Percentiles rank a stretch among this genome's conserved stretches.
Evolutionary conservation across 2,113 vertebrate genomes (phyloP).

Genomic region (Anser brachyrhynchus): DNA sequence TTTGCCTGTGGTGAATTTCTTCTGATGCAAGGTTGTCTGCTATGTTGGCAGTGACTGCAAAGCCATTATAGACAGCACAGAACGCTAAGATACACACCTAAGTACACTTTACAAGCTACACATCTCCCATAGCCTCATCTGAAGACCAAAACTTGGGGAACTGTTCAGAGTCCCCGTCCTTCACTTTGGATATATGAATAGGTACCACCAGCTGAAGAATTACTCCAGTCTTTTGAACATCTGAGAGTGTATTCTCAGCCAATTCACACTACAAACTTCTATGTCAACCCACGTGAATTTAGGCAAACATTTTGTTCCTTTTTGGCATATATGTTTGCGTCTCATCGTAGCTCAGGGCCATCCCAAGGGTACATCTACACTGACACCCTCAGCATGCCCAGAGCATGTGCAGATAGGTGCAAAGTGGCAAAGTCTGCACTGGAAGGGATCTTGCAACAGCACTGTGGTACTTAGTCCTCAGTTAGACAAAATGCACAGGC

Average conservation of each 20-base stretch:
- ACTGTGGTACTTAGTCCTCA: accelerated
- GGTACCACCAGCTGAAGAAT: not conserved
- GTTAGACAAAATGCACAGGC: not conserved
- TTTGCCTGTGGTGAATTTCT: not conserved
- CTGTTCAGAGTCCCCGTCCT: not conserved
- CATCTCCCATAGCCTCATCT: not conserved
- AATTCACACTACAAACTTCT: not conserved
- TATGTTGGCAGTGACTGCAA: not conserved
- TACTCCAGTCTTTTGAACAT: not conserved
- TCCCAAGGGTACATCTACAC: not conserved
- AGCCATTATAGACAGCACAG: not conserved
- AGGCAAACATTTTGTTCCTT: not conserved
- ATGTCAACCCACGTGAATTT: not conserved
- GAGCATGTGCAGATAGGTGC: accelerated
- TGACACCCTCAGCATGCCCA: not conserved
- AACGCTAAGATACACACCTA: accelerated
- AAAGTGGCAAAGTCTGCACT: not conserved
- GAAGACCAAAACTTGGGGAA: not conserved
- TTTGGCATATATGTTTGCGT: not conserved
- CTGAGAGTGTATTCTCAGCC: not conserved
- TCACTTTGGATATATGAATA: not conserved
- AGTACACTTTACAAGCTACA: not conserved
- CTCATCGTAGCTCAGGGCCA: not conserved
- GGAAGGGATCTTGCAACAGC: not conserved
- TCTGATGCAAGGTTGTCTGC: not conserved